These are phyloP conservation scores for Callinectes sapidus DNA, from an alignment of 2,888 invertebrate species.

Conservation along the genomic window DNA sequence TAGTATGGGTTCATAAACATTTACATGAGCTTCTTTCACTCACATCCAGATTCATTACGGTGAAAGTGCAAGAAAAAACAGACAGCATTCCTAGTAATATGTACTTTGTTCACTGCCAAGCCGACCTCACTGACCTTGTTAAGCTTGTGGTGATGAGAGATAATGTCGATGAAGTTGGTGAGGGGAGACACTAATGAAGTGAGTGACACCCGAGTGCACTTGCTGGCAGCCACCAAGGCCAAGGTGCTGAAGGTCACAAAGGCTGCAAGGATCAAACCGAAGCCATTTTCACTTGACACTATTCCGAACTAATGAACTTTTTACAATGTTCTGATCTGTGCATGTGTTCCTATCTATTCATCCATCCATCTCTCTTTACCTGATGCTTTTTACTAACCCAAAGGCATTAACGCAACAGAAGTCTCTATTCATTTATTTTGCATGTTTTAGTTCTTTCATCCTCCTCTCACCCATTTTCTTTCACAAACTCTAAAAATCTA, in stretches of 20 bases:
- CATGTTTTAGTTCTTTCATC: no score
- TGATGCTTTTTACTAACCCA: no score
- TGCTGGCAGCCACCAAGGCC: constrained; percentile 56
- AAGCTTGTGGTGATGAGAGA: constrained; percentile 11
- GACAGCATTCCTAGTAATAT: neutral
- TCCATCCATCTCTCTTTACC: no score
- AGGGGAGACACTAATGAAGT: constrained; percentile 54
- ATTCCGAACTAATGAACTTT: neutral
- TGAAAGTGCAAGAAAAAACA: neutral
- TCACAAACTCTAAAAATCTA: no score
- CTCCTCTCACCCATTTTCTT: no score
- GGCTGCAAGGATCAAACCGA: neutral
- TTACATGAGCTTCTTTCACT: no score
- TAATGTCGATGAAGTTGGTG: constrained; percentile 30
- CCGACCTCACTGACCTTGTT: constrained; percentile 46
- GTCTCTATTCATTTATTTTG: no score
- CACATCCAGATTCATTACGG: neutral
- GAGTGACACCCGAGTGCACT: constrained; percentile 41
- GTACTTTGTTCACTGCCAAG: neutral
- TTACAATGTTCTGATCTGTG: neutral
- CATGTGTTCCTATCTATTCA: no score
- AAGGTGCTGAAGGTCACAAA: constrained; percentile 56
- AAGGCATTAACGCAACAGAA: no score
- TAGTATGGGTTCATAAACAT: no score
- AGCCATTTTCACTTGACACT: neutral